Conservation (phyloP, 2,888 invertebrate genomes). For the Brachynemurus nebulosus region DNA sequence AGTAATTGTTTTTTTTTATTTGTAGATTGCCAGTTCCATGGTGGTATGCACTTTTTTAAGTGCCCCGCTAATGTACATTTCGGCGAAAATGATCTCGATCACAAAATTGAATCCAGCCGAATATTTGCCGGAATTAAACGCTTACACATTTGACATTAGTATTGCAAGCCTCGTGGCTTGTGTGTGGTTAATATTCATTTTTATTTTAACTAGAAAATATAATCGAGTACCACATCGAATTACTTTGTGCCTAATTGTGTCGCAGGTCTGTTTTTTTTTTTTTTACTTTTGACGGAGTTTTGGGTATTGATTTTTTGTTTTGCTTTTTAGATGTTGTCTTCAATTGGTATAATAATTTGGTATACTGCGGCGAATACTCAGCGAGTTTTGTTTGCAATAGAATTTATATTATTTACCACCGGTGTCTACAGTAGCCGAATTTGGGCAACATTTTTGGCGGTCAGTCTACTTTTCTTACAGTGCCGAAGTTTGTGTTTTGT, state of each 20-base stretch:
- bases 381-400: conserved; percentile 49
- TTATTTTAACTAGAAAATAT: conserved; percentile 59
- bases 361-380: conserved; percentile 40
- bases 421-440: conserved; percentile 69
- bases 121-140: conserved; percentile 60
- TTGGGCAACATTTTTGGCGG: conserved; percentile 74
- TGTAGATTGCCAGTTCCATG: conserved; percentile 81
- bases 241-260: conserved; percentile 60
- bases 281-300: not conserved
- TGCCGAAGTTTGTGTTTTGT: conserved; percentile 75
- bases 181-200: conserved; percentile 63
- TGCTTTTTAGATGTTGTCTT: conserved; percentile 41
- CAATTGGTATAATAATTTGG: conserved; percentile 63
- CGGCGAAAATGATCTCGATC: conserved; percentile 81
- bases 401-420: conserved; percentile 62
- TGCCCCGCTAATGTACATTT: conserved; percentile 89
- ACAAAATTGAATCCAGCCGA: conserved; percentile 54
- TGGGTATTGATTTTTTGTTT: too few species aligned
- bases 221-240: conserved; percentile 69
- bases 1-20: too few species aligned
- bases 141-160: conserved; percentile 73
- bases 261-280: too few species aligned
- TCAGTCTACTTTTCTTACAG: conserved; percentile 67
- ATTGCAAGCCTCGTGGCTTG: conserved; percentile 63
- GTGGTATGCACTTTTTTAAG: conserved; percentile 89